Evolutionary conservation across 2,797 vertebrate species (phyloP), one percentile per base, ranked within the genome.

Genomic region (Ambastaia sidthimunki): DNA sequence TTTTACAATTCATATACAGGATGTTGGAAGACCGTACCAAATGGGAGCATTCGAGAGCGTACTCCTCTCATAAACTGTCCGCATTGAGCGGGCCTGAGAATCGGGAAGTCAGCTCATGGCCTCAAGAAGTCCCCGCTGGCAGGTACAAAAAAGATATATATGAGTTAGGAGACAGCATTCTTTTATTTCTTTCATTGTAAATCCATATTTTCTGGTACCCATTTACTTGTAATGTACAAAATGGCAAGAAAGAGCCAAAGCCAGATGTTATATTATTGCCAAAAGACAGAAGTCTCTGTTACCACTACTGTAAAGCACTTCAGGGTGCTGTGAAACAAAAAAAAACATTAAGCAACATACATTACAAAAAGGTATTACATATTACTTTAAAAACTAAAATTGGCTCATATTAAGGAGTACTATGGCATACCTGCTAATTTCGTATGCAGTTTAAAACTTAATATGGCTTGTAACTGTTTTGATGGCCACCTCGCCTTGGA

Each of bases 1-100:
- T 37, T 91, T 96, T 95, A 97, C 93, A 97, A 97, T 96, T 96
- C 96, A 96, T 96, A 99, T 97, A 99, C 98, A 98, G 97, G 97
- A 99, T 98, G 97, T 99, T 98, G 97, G 95, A 99, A 98, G 97
- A 99, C 98, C 98, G 99, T 99, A 99, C 98, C 98, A 99, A 99
- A 99, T 94, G 97, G 97, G 96, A 97, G 98, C 97, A 97, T 98
- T 98, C 97, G 97, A 99, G 97, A 99, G 98, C 96, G 97, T 97
- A 98, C 96, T 97, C 97, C 96, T 98, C 98, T 99, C 97, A 96
- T 99, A 99, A 98, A 97, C 97, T 96, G 97, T 99, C 97, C 97
- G 98, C 97, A 98, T 97, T 99, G 97, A 98, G 98, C 98, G 98
- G 98, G 97, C 97, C 96, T 98, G 97, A 98, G 97, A 97, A 98